Percentiles rank a stretch among this genome's conserved stretches.
phyloP scores from a whole-genome alignment of 2,113 vertebrate species.

The Scortum barcoo region DNA sequence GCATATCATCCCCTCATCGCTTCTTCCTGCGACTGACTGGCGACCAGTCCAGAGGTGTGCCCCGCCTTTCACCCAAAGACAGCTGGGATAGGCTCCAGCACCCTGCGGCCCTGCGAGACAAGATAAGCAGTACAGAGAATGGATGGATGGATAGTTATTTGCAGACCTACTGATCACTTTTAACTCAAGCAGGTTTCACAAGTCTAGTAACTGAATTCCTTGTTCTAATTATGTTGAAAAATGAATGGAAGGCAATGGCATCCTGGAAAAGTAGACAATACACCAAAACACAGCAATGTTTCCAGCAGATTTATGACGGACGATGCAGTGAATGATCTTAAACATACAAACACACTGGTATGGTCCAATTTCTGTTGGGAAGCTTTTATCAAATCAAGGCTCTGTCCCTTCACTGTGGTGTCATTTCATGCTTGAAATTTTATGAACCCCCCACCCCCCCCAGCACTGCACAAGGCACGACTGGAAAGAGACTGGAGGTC shows the following conservation, averaged over 20 bases:
- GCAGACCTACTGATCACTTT: background rate
- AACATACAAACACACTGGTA: too few species aligned
- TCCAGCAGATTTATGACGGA: background rate
- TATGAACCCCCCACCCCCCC: background rate
- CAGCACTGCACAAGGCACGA: background rate
- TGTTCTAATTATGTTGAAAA: background rate
- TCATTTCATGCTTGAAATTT: conserved; percentile 30
- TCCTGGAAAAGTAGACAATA: background rate
- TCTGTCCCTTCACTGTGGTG: background rate
- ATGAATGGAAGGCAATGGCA: background rate
- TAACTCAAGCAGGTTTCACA: background rate
- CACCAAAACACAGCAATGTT: background rate
- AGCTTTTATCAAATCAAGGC: background rate
- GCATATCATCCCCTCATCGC: too few species aligned
- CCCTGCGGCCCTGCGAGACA: too few species aligned
- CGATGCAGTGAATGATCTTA: too few species aligned
- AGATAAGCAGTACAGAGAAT: too few species aligned
- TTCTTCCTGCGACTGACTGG: too few species aligned
- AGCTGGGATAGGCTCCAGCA: too few species aligned
- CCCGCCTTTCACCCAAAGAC: too few species aligned
- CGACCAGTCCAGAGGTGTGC: too few species aligned
- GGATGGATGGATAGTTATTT: background rate
- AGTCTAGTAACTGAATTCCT: background rate
- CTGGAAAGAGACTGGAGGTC: conserved; percentile 5
- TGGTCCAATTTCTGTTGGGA: too few species aligned